A percentile compares a stretch with the other conserved stretches of the same genome.
Conservation (phyloP, 2,888 invertebrate species). For the Pachycephus smyrnensis region DNA sequence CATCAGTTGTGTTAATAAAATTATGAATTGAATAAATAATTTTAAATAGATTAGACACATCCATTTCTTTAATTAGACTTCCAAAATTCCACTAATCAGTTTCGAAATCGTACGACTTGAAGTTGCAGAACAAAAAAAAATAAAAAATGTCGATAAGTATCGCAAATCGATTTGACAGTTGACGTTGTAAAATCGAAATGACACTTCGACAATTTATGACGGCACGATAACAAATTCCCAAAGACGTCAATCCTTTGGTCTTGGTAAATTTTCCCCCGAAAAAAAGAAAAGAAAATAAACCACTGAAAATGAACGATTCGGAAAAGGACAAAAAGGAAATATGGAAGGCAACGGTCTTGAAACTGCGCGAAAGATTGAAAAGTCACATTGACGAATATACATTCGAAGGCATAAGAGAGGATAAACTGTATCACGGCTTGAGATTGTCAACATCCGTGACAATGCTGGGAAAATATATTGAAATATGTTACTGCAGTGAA, state of each 20-base stretch:
- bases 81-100: neutral
- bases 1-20: neutral
- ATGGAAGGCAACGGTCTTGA: conserved; percentile 26
- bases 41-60: neutral
- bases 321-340: conserved; percentile 15
- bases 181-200: neutral
- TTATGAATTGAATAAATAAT: neutral
- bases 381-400: conserved; percentile 29
- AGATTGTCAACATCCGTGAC: conserved; percentile 31
- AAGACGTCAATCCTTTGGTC: neutral
- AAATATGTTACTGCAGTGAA: conserved; percentile 40
- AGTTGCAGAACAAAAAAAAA: neutral
- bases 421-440: conserved; percentile 42
- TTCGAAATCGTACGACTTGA: neutral
- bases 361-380: conserved; percentile 33
- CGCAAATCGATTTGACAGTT: neutral
- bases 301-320: neutral
- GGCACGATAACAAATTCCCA: neutral
- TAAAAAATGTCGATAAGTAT: neutral
- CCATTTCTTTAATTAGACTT: neutral
- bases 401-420: conserved; percentile 37
- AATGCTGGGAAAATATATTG: conserved; percentile 30
- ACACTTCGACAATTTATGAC: neutral
- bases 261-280: neutral
- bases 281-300: neutral